These are phyloP conservation scores for Heteromyza rotundicornis DNA, from an alignment of 2,888 invertebrate species.

Conservation along the genomic window DNA sequence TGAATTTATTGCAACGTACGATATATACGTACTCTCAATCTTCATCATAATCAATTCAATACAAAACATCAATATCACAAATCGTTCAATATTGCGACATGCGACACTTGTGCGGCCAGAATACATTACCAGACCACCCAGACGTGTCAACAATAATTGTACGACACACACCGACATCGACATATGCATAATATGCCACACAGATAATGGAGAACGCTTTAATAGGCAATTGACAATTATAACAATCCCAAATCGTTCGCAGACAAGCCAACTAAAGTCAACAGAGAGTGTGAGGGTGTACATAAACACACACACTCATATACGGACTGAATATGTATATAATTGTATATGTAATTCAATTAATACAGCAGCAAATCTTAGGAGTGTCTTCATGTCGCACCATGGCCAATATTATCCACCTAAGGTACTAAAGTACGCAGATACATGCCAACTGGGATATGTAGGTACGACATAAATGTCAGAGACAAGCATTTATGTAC, in stretches of 20 bases:
- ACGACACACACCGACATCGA: neutral
- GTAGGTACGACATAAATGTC: neutral
- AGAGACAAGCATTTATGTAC: neutral
- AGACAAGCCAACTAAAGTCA: too few species aligned
- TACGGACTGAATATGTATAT: neutral
- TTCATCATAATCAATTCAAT: too few species aligned
- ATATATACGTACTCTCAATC: too few species aligned
- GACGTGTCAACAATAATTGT: neutral
- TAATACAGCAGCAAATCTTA: constrained; percentile 27
- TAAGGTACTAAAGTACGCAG: neutral
- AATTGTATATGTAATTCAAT: constrained; percentile 48
- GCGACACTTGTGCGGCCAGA: neutral
- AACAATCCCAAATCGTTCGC: constrained; percentile 44
- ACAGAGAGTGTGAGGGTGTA: neutral
- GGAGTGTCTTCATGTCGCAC: neutral
- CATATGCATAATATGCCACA: neutral
- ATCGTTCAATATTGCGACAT: neutral
- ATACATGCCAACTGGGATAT: constrained; percentile 2
- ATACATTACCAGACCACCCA: neutral
- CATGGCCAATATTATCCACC: neutral
- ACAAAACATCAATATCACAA: too few species aligned
- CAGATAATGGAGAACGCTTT: constrained; percentile 27
- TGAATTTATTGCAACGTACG: too few species aligned
- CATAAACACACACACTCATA: neutral
- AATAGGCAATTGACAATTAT: constrained; percentile 51